Percentiles rank a stretch among this genome's conserved stretches.
These are phyloP conservation scores for Cantharis rustica DNA, from an alignment of 2,888 invertebrate genomes.

Conservation along the genomic window DNA sequence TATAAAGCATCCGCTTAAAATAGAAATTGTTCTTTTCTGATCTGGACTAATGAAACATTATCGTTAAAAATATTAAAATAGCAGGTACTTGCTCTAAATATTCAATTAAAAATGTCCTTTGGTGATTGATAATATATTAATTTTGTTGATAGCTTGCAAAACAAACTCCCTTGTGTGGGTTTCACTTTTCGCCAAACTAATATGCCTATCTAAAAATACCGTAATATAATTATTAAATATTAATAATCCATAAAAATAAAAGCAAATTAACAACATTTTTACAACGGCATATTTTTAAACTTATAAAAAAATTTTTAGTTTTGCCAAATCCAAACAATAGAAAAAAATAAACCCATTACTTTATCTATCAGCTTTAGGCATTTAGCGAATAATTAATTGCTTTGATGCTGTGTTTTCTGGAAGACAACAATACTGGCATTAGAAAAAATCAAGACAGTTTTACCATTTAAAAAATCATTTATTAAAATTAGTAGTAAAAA, in stretches of 20 bases:
- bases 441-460: too few species aligned
- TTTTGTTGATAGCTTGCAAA: background rate
- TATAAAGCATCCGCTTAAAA: conserved; percentile 49
- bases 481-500: too few species aligned
- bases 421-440: too few species aligned
- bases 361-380: too few species aligned
- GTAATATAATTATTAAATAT: background rate
- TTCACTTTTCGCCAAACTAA: background rate
- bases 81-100: conserved; percentile 18
- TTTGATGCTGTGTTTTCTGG: too few species aligned
- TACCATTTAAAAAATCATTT: too few species aligned
- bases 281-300: too few species aligned
- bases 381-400: too few species aligned
- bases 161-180: background rate
- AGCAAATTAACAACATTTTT: too few species aligned
- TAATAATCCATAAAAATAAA: background rate
- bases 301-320: too few species aligned
- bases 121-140: background rate
- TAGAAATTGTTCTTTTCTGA: conserved; percentile 41
- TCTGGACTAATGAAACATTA: conserved; percentile 37
- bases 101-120: conserved; percentile 21
- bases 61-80: conserved; percentile 25
- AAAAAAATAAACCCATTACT: too few species aligned
- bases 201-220: background rate
- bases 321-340: too few species aligned